Conservation (phyloP, 2,888 invertebrate species). For the Prosapia bicincta region DNA sequence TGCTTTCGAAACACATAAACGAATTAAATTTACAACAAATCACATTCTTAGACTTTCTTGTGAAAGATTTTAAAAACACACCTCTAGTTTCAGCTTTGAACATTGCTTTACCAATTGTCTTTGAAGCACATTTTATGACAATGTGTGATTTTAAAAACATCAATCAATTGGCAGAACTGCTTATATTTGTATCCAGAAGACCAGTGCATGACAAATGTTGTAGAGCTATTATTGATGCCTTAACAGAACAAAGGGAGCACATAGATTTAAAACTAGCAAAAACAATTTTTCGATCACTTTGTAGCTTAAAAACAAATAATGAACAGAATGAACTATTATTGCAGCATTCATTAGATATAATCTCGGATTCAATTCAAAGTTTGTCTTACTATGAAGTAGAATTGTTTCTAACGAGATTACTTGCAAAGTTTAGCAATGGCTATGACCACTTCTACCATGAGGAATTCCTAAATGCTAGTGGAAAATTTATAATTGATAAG, state of each 20-base stretch:
- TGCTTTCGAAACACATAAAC: slow-evolving; percentile 60
- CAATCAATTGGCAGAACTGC: slow-evolving; percentile 51
- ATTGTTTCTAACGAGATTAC: slow-evolving; percentile 51
- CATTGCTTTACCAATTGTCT: slow-evolving; percentile 63
- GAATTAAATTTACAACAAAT: slow-evolving; percentile 57
- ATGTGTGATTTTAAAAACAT: slow-evolving; percentile 57
- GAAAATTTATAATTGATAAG: slow-evolving; percentile 52
- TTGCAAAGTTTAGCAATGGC: slow-evolving; percentile 45
- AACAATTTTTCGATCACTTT: slow-evolving; percentile 56
- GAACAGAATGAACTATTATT: slow-evolving; percentile 51
- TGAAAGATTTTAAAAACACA: slow-evolving; percentile 51
- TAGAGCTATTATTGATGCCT: slow-evolving; percentile 52
- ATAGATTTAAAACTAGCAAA: slow-evolving; percentile 49
- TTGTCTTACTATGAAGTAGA: slow-evolving; percentile 52
- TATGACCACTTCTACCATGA: slow-evolving; percentile 55
- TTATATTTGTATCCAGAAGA: slow-evolving; percentile 53
- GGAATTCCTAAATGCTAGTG: slow-evolving; percentile 55
- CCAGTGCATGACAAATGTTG: slow-evolving; percentile 52
- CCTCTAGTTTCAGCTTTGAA: slow-evolving; percentile 61
- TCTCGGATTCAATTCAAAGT: slow-evolving; percentile 49
- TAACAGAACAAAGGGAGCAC: slow-evolving; percentile 46
- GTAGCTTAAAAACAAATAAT: slow-evolving; percentile 49
- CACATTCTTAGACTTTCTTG: slow-evolving; percentile 58
- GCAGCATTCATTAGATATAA: slow-evolving; percentile 51
- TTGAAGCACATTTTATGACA: slow-evolving; percentile 57